A percentile compares a stretch with the other conserved stretches of the same genome.
phyloP scores from a whole-genome alignment of 2,113 vertebrate species.

The Rhinogobius similis region DNA sequence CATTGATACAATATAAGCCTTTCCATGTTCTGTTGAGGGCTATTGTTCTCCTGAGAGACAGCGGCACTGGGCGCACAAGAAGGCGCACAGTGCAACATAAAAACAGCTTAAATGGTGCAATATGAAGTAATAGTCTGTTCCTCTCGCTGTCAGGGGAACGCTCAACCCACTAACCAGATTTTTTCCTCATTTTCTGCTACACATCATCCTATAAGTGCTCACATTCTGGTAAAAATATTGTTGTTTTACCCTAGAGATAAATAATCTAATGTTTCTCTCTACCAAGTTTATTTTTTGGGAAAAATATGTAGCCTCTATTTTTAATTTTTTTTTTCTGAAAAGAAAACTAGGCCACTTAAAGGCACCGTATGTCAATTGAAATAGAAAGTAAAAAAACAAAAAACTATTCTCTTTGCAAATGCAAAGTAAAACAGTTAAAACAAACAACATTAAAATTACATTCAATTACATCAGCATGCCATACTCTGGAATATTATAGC shows the following conservation, averaged over 20 bases:
- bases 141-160: slow-evolving; percentile 62
- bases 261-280: not conserved
- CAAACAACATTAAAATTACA: too few relatives aligned
- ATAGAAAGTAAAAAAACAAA: too few relatives aligned
- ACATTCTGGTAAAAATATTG: slow-evolving; percentile 6
- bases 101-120: slow-evolving; percentile 73
- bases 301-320: too few relatives aligned
- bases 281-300: not conserved
- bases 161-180: slow-evolving; percentile 51
- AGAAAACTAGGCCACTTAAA: too few relatives aligned
- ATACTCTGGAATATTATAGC: too few relatives aligned
- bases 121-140: slow-evolving; percentile 72
- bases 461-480: too few relatives aligned
- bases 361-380: too few relatives aligned
- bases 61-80: slow-evolving; percentile 37
- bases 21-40: slow-evolving; percentile 28
- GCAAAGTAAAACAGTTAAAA: too few relatives aligned
- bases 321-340: too few relatives aligned
- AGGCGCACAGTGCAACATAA: slow-evolving; percentile 67
- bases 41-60: slow-evolving; percentile 54
- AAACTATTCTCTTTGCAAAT: too few relatives aligned
- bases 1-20: slow-evolving; percentile 32
- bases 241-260: not conserved
- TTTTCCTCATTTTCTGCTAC: slow-evolving; percentile 21
- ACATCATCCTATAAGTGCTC: slow-evolving; percentile 27